A percentile compares a stretch with the other conserved stretches of the same genome.
phyloP scores from a whole-genome alignment of 2,888 invertebrate species.

The Lamproptera curius region DNA sequence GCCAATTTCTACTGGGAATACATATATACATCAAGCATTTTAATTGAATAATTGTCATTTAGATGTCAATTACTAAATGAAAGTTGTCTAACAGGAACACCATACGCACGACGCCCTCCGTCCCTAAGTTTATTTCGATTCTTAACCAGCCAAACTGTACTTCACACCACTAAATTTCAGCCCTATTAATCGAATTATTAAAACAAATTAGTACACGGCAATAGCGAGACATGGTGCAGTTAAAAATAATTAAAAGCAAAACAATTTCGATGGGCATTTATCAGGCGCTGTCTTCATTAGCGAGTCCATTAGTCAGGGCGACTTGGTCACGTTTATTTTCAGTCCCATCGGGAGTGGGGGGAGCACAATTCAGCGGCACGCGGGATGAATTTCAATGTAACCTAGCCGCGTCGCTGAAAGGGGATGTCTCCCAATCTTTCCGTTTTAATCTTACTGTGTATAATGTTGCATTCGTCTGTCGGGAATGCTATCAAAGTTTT shows the following conservation, averaged over 20 bases:
- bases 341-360: background rate
- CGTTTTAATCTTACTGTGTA: too few relatives aligned
- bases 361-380: background rate
- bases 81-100: too few relatives aligned
- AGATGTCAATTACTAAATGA: too few relatives aligned
- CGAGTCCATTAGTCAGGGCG: conserved; percentile 13
- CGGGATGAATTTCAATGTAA: background rate
- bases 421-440: background rate
- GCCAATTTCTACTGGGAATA: too few relatives aligned
- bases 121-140: background rate
- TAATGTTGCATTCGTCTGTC: too few relatives aligned
- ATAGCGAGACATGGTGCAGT: background rate
- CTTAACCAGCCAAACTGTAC: background rate
- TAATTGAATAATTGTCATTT: too few relatives aligned
- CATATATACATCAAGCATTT: too few relatives aligned
- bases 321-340: background rate
- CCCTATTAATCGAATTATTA: background rate
- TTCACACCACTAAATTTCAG: background rate
- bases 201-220: background rate
- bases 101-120: background rate
- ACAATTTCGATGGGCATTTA: conserved; percentile 15
- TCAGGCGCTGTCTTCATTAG: conserved; percentile 13
- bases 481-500: too few relatives aligned
- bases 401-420: background rate
- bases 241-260: conserved; percentile 10